Evolutionary conservation across 2,888 invertebrate genomes (phyloP).

Genomic region (Drosophila neonasuta): DNA sequence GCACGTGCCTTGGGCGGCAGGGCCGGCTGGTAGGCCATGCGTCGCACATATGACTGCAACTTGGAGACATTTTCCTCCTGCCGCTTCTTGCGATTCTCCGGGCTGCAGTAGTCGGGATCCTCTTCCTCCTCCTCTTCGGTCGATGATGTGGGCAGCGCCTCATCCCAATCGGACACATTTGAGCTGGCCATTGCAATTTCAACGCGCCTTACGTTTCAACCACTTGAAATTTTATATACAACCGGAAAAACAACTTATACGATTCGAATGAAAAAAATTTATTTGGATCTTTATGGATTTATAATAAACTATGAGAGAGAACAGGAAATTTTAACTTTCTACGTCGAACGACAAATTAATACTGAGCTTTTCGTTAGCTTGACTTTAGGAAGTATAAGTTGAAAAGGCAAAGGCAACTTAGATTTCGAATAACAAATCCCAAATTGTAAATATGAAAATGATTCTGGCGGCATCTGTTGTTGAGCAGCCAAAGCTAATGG

Average conservation of each 20-base stretch:
- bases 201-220: slow-evolving; percentile 1
- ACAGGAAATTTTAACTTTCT: slow-evolving; percentile 48
- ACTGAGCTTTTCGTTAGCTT: slow-evolving; percentile 5
- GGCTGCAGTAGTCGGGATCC: slow-evolving; percentile 58
- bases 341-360: slow-evolving; percentile 30
- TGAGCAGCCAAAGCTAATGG: background rate
- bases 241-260: slow-evolving; percentile 3
- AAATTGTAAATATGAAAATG: background rate
- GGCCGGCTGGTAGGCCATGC: slow-evolving; percentile 76
- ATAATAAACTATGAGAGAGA: slow-evolving; percentile 8
- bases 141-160: slow-evolving; percentile 58
- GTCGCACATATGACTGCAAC: slow-evolving; percentile 69
- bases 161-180: slow-evolving; percentile 72
- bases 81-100: slow-evolving; percentile 47
- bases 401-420: slow-evolving; percentile 27
- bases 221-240: slow-evolving; percentile 2
- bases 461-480: slow-evolving; percentile 14
- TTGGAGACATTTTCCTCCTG: slow-evolving; percentile 62
- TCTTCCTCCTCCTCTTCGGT: slow-evolving; percentile 54
- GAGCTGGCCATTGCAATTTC: slow-evolving; percentile 59
- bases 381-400: background rate
- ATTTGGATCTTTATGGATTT: slow-evolving; percentile 11
- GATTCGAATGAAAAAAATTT: slow-evolving; percentile 6
- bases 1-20: slow-evolving; percentile 59
- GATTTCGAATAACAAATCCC: background rate